Evolutionary conservation across 1,140 invertebrate species (phyloP).

Genomic region (Atta texana): DNA sequence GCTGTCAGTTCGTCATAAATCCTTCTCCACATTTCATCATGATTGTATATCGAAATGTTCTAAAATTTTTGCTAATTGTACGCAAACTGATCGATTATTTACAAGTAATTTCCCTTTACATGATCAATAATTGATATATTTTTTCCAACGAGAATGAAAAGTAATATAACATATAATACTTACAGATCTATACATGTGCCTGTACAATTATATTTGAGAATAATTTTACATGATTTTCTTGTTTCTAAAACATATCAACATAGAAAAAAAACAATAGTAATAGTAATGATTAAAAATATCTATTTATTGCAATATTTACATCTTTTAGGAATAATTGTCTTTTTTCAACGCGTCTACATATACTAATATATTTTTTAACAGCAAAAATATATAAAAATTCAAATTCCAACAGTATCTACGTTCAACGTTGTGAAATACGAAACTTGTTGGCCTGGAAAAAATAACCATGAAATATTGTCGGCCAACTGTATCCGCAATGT

Average conservation of each 20-base stretch:
- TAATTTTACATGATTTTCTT: constrained; percentile 18
- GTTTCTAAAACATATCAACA: background rate
- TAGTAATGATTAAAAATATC: background rate
- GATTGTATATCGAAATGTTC: background rate
- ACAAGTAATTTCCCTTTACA: background rate
- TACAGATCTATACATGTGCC: background rate
- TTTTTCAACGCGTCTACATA: background rate
- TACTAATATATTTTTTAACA: constrained; percentile 16
- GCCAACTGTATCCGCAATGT: constrained; percentile 33
- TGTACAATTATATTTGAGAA: background rate
- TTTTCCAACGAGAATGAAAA: constrained; percentile 16
- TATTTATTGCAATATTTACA: background rate
- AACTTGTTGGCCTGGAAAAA: constrained; percentile 40
- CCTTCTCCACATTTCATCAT: background rate
- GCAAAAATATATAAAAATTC: constrained; percentile 22
- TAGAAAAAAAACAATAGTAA: background rate
- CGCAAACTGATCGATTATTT: background rate
- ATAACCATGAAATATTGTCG: constrained; percentile 33
- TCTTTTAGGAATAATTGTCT: background rate
- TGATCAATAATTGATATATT: background rate
- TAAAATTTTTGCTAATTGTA: background rate
- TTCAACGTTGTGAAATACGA: constrained; percentile 48
- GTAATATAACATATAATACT: constrained; percentile 20
- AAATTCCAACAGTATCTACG: constrained; percentile 30
- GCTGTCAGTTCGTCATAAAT: constrained; percentile 61